Conservation (phyloP, 2,888 invertebrate species). For the Stramonita haemastoma region DNA sequence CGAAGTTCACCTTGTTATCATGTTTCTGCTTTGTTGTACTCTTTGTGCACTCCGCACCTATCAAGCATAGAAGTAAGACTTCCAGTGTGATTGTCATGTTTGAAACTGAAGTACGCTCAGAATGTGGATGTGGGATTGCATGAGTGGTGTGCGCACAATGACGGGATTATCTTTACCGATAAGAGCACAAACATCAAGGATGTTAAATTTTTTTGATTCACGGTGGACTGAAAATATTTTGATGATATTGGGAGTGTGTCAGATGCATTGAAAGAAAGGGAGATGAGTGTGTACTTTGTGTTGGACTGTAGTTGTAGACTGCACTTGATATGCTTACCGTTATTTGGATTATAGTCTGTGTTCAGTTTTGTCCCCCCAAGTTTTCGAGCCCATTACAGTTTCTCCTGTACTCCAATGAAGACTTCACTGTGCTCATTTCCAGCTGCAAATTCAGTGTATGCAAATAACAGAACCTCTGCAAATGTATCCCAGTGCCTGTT, state of each 20-base stretch:
- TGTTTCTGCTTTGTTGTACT: constrained; percentile 32
- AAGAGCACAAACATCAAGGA: neutral
- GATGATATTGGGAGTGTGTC: neutral
- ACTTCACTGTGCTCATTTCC: neutral
- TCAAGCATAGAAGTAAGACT: constrained; percentile 2
- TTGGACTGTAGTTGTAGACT: neutral
- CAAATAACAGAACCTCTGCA: constrained; percentile 19
- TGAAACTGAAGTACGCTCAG: neutral
- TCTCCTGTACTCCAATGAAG: neutral
- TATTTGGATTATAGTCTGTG: neutral
- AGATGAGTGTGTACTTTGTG: constrained; percentile 4
- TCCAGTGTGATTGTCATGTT: neutral
- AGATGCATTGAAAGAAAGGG: neutral
- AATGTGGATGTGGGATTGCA: neutral
- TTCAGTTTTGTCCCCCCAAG: neutral
- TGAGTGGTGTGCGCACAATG: neutral
- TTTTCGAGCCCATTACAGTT: neutral
- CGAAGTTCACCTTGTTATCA: neutral
- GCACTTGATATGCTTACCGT: neutral
- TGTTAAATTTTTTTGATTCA: neutral
- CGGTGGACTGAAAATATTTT: neutral
- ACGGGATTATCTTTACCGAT: neutral
- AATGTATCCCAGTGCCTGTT: constrained; percentile 21
- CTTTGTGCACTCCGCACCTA: constrained; percentile 18
- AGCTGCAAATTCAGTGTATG: constrained; percentile 25